These are phyloP conservation scores for Doryteuthis pealeii DNA, from an alignment of 1,140 invertebrate species.

Conservation along the genomic window DNA sequence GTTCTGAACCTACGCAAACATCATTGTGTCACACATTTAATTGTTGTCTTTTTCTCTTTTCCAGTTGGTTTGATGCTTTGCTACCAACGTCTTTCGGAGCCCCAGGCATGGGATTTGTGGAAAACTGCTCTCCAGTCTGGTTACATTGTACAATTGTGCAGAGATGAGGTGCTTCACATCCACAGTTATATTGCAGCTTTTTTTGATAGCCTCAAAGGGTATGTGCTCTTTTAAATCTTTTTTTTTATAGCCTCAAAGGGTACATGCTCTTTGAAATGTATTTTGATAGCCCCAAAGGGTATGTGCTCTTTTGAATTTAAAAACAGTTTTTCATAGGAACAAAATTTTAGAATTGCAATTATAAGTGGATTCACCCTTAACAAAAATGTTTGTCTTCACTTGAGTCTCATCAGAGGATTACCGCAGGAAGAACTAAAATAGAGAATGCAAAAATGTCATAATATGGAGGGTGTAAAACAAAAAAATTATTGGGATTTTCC, in stretches of 20 bases:
- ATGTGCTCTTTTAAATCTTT: conserved; percentile 57
- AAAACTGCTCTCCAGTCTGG: conserved; percentile 86
- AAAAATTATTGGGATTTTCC: no score
- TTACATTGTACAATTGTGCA: conserved; percentile 91
- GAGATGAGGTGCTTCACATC: conserved; percentile 96
- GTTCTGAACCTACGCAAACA: no score
- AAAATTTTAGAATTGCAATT: no score
- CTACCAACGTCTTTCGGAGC: conserved; percentile 75
- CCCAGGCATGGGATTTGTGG: conserved; percentile 76
- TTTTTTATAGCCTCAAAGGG: conserved; percentile 95
- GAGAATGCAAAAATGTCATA: no score
- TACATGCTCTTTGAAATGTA: conserved; percentile 71
- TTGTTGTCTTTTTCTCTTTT: conserved; percentile 43
- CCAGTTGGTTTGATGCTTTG: conserved; percentile 80
- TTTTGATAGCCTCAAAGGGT: conserved; percentile 93
- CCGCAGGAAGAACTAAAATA: no score
- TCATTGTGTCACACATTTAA: neutral
- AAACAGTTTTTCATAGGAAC: no score
- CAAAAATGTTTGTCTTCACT: no score
- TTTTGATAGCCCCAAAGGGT: conserved; percentile 93
- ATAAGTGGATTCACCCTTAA: no score
- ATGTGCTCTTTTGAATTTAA: conserved; percentile 35
- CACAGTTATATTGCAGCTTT: conserved; percentile 91
- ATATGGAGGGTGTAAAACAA: no score
- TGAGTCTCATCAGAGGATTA: no score